Percentiles rank a stretch among this genome's conserved stretches.
Evolutionary conservation across 1,140 invertebrate genomes (phyloP).

Genomic region (Rhopalosiphum padi): DNA sequence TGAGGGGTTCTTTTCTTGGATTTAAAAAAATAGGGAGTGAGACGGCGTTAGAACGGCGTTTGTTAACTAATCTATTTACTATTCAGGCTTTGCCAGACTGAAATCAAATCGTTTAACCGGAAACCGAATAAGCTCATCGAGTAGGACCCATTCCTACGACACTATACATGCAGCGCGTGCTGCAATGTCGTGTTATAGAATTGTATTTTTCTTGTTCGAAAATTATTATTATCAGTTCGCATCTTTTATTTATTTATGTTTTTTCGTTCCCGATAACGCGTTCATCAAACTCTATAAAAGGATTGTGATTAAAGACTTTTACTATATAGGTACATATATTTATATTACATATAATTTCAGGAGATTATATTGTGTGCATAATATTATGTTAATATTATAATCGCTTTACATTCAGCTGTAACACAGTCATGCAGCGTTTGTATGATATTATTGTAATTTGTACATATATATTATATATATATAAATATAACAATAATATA

Average conservation of each 20-base stretch:
- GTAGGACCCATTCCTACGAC: background rate
- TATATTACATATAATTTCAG: background rate
- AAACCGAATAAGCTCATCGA: background rate
- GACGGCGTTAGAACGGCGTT: background rate
- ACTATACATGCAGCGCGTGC: background rate
- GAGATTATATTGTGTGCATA: background rate
- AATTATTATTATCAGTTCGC: background rate
- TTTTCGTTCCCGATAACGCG: background rate
- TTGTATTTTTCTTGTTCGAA: background rate
- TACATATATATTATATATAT: background rate
- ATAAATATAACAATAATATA: background rate
- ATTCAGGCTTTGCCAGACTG: background rate
- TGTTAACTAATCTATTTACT: background rate
- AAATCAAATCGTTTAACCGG: background rate
- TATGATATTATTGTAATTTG: conserved; percentile 13
- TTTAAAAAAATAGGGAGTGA: background rate
- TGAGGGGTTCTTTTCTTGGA: background rate
- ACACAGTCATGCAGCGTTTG: background rate
- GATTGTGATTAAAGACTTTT: conserved; percentile 13
- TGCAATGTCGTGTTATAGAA: too few species aligned
- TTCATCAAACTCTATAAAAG: background rate
- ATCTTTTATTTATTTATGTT: background rate
- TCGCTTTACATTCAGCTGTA: background rate
- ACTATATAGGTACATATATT: background rate
- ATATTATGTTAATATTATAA: conserved; percentile 16